Base-by-base conservation (phyloP, 2,888 invertebrate genomes). In the Amphipoea oculea region DNA sequence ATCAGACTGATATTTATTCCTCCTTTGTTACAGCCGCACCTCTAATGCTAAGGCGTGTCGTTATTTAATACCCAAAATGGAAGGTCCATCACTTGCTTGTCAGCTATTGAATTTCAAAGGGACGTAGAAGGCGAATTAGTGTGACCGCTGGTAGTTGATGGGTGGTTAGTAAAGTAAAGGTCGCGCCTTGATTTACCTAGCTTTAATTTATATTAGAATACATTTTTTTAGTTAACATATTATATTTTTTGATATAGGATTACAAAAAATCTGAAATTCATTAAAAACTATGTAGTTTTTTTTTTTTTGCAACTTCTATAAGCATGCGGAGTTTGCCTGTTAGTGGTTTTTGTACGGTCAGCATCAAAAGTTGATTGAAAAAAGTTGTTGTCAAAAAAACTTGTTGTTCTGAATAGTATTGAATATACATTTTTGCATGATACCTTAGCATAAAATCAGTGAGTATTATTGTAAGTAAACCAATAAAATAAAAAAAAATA, bases 71-170 rank as follows among this genome's bases (percentile, higher is more conserved):
- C 89, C 69, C 73, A 78, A 91, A 93, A 92, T 91, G 91, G 87
- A 88, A 87, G 86, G 89, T 88, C 91, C 91, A 90, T 93, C 91
- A 84, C 82, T 88, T 82, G 81, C 85, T 82, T 89, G 90, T 88
- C 90, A 78, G 84, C 90, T 92, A 93, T 93, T 90, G 90, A 92
- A 92, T 92, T 92, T 91, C 90, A 86, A 89, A 88, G 86, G 85
- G 89, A 91, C 84, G 76, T 90, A 89, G 90, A 92, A 91, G 89
- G 83, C 70, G 86, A 90, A 92, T 92, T 91, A 89, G 78, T 85
- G 86, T 90, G 89, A 90, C 90, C 89, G 77, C 62, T 81, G 77
- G 71, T 73, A 73, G 83, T 86, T 79, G 76, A 78, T 75, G 86
- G 77, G 73, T 54, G 60, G 68, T 72, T 86, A 57, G 48, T 48